These are phyloP conservation scores for Cyprinodon tularosa DNA, from an alignment of 2,113 vertebrate genomes.

Conservation along the genomic window DNA sequence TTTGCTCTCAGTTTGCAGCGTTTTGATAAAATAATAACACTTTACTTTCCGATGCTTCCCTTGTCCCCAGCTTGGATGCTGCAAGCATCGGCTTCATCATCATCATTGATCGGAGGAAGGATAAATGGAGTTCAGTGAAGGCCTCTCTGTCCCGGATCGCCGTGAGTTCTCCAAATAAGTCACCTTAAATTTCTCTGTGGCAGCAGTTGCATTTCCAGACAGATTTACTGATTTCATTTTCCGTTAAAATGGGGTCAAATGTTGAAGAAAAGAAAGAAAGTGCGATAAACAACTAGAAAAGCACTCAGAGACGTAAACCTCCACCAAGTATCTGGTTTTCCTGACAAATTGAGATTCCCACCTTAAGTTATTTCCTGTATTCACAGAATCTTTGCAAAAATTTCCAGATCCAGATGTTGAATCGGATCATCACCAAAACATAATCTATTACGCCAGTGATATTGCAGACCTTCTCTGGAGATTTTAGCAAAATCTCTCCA, in stretches of 20 bases:
- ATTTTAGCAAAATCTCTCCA: too few species aligned
- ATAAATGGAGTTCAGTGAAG: conserved; percentile 96
- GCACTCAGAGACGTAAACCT: too few species aligned
- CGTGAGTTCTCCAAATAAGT: conserved; percentile 76
- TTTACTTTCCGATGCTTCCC: background rate
- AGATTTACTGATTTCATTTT: background rate
- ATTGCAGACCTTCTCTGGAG: too few species aligned
- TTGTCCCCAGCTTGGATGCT: conserved; percentile 87
- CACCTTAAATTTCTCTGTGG: background rate
- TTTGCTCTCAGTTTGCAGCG: background rate
- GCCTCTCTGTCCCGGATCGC: conserved; percentile 92
- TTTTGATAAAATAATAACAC: background rate
- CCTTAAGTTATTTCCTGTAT: too few species aligned
- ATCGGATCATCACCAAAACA: too few species aligned
- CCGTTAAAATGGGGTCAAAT: background rate
- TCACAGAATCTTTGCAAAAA: too few species aligned
- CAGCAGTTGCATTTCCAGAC: background rate
- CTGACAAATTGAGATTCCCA: too few species aligned
- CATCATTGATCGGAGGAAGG: conserved; percentile 91
- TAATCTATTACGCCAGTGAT: too few species aligned
- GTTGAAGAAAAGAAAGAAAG: background rate
- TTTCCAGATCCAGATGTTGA: too few species aligned
- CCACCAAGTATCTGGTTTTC: too few species aligned
- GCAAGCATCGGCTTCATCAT: conserved; percentile 95
- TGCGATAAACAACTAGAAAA: too few species aligned